Evolutionary conservation across 2,888 invertebrate genomes (phyloP).

Genomic region (Mimumesa dahlbomi): DNA sequence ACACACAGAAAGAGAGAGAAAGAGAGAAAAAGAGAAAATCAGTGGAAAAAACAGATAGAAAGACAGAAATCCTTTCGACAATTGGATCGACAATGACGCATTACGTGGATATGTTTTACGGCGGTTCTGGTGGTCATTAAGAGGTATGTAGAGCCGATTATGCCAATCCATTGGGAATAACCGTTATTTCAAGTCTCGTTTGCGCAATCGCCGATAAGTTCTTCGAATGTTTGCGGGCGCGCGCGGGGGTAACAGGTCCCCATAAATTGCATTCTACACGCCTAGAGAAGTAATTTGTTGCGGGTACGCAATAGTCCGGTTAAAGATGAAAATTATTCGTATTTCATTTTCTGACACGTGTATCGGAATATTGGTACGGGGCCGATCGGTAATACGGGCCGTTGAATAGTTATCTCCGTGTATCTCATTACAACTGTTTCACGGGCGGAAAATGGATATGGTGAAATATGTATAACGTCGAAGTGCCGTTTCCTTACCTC

Average conservation of each 20-base stretch:
- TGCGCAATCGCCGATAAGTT: constrained; percentile 27
- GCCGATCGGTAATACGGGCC: background rate
- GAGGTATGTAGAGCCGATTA: constrained; percentile 22
- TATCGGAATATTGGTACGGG: background rate
- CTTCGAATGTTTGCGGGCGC: constrained; percentile 3
- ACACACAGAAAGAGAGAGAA: constrained; percentile 4
- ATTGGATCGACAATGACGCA: no score
- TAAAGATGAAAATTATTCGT: constrained; percentile 45
- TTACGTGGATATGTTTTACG: constrained; percentile 1
- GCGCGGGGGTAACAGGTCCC: constrained; percentile 49
- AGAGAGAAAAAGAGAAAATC: constrained; percentile 19
- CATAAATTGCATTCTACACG: constrained; percentile 40
- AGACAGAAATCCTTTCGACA: background rate
- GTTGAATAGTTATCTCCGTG: background rate
- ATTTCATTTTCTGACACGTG: background rate
- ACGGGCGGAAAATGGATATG: background rate
- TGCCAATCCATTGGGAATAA: constrained; percentile 5
- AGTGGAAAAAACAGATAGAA: constrained; percentile 23
- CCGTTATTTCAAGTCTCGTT: constrained; percentile 4
- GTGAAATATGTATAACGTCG: no score
- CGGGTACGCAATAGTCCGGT: constrained; percentile 23
- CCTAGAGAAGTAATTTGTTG: constrained; percentile 33
- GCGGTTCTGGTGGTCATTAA: constrained; percentile 13
- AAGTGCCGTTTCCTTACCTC: no score
- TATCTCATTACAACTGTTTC: background rate